Base-by-base conservation (phyloP, 1,140 invertebrate genomes). In the Gryon sp. region DNA sequence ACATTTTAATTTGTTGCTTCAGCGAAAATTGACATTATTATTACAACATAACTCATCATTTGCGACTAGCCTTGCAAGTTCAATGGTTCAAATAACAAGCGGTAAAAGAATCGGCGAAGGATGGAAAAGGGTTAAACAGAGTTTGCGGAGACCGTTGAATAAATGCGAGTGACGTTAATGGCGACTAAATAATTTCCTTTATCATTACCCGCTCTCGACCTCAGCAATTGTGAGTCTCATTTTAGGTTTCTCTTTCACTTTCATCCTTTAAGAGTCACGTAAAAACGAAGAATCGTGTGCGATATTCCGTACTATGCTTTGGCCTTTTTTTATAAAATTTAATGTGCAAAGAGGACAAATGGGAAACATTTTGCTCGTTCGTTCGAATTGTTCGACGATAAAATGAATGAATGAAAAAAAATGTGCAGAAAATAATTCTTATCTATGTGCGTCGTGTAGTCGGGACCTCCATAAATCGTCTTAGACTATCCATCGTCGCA, bases 161-260 rank as follows among this genome's bases (percentile, higher is more conserved):
- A 85, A 87, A 84, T 85, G 84, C 83, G 78, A 84, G 65, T 86
- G 84, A 86, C 85, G 80, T 86, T 87, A 86, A 86, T 86, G 80
- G 84, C 80, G 80, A 79, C 82, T 85, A 85, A 87, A 86, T 87
- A 87, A 87, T 87, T 85, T 83, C 80, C 80, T 82, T 82, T 80
- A 69, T 80, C 79, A 77, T 82, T 77, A 79, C 82, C 76, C 77
- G 53, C 74, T 79, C 75, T 77, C 73, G 66, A 80, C 76, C 76
- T 69, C 45, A 53, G 50, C 79, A 75, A 85, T 81, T 82, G 48
- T 83, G 43, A 20, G 40, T 76, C 60, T 53, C 70, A 48, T 50
- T 62, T 46, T 48, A 32, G 45, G 30, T 43, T 40, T 70, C 20
- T 22, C 63, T 18, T 50, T 59, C 28, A n/a, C 50, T 40, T 52